Evolutionary conservation across 2,888 invertebrate genomes (phyloP).

Genomic region (Rotaria sp.): DNA sequence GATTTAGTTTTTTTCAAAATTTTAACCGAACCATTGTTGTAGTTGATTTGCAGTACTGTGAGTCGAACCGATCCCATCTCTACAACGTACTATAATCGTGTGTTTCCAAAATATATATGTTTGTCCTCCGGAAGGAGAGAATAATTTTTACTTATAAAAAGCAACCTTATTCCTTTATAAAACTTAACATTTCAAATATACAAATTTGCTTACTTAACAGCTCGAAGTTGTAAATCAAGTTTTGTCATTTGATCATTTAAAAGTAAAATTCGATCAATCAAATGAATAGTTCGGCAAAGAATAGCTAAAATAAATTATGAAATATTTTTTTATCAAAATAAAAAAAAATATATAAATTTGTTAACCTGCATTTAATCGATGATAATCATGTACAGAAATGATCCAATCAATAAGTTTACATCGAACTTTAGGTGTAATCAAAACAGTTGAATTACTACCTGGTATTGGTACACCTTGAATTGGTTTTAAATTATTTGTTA

Average conservation of each 20-base stretch:
- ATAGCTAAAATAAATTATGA: not conserved
- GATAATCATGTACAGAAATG: conserved; percentile 22
- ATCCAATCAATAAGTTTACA: conserved; percentile 28
- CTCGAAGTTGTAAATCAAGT: conserved; percentile 19
- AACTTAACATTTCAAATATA: too few relatives aligned
- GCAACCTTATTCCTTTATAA: too few relatives aligned
- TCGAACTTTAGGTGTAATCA: conserved; percentile 16
- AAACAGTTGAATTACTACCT: not conserved
- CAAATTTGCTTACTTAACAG: not conserved
- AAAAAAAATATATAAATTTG: too few relatives aligned
- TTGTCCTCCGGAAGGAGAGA: too few relatives aligned
- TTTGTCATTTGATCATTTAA: conserved; percentile 26
- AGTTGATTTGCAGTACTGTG: too few relatives aligned
- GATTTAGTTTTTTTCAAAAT: too few relatives aligned
- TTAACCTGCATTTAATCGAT: conserved; percentile 29
- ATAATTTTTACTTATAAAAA: too few relatives aligned
- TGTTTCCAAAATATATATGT: too few relatives aligned
- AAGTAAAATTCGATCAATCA: conserved; percentile 12
- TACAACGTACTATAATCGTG: too few relatives aligned
- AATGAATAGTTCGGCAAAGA: not conserved
- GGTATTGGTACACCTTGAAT: not conserved
- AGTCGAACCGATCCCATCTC: too few relatives aligned
- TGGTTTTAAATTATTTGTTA: not conserved
- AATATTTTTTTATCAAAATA: not conserved
- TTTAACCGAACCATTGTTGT: too few relatives aligned